Evolutionary conservation across 2,797 vertebrate genomes (phyloP).

Genomic region (Bovichtus variegatus): DNA sequence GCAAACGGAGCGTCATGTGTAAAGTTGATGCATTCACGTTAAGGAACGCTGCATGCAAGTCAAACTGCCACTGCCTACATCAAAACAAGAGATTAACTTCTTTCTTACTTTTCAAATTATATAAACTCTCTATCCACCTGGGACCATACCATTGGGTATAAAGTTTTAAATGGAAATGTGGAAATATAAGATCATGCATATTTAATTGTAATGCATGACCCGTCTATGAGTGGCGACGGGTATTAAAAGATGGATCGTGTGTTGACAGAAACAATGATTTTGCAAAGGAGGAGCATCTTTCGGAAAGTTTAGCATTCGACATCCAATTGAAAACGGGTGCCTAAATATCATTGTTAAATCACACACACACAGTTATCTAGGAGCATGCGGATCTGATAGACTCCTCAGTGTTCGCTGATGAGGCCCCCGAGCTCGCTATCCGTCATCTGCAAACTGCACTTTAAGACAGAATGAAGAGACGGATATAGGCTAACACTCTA

Average conservation of each 20-base stretch:
- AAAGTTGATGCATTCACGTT: no score
- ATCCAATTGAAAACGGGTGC: neutral
- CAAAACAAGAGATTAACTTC: neutral
- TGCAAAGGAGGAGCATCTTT: neutral
- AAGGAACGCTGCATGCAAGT: neutral
- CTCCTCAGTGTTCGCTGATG: conserved; percentile 17
- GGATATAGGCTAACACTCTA: conserved; percentile 53
- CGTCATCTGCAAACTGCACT: conserved; percentile 45
- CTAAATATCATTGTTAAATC: conserved; percentile 11
- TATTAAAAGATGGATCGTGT: neutral
- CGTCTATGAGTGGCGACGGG: neutral
- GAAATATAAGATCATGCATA: neutral
- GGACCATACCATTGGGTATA: neutral
- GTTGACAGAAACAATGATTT: neutral
- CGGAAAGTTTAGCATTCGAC: neutral
- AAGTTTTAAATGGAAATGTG: neutral
- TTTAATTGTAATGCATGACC: neutral
- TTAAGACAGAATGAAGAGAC: conserved; percentile 44
- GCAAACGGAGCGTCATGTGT: neutral
- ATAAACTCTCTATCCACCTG: neutral
- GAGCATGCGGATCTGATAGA: conserved; percentile 18
- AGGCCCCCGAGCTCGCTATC: conserved; percentile 15
- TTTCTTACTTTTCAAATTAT: conserved; percentile 3
- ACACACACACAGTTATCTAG: neutral
- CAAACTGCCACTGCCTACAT: neutral